These are phyloP conservation scores for Pseudorhombus dupliciocellatus DNA, from an alignment of 2,113 vertebrate genomes.

Conservation along the genomic window DNA sequence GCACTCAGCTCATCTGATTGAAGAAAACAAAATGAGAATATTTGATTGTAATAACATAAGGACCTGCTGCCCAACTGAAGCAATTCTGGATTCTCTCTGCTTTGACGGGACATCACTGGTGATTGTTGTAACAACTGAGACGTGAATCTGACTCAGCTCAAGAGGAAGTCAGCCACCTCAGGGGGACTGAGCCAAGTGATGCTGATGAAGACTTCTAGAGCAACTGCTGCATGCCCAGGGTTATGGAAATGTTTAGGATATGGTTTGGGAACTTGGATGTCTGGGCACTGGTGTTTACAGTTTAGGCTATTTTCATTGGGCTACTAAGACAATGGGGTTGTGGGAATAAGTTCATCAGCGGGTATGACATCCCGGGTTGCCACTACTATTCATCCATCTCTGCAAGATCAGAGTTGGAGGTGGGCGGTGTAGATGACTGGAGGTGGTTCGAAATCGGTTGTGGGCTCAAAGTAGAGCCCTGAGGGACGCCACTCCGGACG, in stretches of 20 bases:
- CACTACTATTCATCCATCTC: constrained; percentile 60
- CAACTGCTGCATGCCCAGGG: constrained; percentile 14
- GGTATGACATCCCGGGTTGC: constrained; percentile 33
- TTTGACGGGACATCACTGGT: constrained; percentile 18
- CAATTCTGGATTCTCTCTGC: constrained; percentile 16
- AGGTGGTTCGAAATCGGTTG: constrained; percentile 56
- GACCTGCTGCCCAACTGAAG: constrained; percentile 5
- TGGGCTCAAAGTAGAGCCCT: constrained; percentile 37
- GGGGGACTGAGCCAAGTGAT: constrained; percentile 32
- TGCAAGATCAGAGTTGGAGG: constrained; percentile 53
- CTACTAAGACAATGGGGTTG: constrained; percentile 54
- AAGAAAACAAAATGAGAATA: constrained; percentile 13
- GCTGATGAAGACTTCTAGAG: constrained; percentile 29
- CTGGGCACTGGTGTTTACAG: constrained; percentile 65
- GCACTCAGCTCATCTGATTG: constrained; percentile 26
- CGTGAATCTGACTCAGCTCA: constrained; percentile 32
- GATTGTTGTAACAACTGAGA: constrained; percentile 25
- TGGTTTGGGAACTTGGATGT: constrained; percentile 28
- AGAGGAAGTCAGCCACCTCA: constrained; percentile 5
- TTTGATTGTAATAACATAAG: constrained; percentile 30
- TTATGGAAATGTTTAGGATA: constrained; percentile 41
- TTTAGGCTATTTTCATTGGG: constrained; percentile 43
- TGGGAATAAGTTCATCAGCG: constrained; percentile 11
- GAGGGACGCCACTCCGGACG: constrained; percentile 19
- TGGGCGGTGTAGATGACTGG: constrained; percentile 40